phyloP scores from a whole-genome alignment of 2,797 vertebrate genomes.

The Acanthis flammea region DNA sequence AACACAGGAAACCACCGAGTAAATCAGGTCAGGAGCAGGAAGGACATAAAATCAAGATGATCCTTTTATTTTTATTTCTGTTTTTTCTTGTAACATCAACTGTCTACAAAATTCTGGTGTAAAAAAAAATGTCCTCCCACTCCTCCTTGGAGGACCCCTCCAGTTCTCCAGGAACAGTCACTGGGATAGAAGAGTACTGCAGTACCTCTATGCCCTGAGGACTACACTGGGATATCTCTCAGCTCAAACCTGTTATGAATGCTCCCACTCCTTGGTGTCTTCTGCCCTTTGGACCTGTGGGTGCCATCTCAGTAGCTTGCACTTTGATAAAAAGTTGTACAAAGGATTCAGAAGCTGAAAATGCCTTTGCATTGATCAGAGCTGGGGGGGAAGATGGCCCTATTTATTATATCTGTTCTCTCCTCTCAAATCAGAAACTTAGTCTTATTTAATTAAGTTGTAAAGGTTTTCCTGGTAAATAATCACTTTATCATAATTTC shows the following conservation, averaged over 20 bases:
- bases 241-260: neutral
- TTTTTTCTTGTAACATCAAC: neutral
- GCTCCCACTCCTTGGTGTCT: fast-evolving
- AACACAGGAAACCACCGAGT: neutral
- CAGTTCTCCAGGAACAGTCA: neutral
- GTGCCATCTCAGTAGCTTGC: fast-evolving
- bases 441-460: conserved; percentile 51
- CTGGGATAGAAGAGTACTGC: neutral
- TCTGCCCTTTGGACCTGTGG: neutral
- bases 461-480: conserved; percentile 56
- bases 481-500: conserved; percentile 69
- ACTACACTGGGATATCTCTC: neutral
- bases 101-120: neutral
- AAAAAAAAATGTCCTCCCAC: fast-evolving
- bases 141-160: neutral
- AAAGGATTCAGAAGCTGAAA: neutral
- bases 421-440: neutral
- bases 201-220: fast-evolving
- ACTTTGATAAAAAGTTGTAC: neutral
- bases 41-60: neutral
- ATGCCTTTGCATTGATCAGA: fast-evolving
- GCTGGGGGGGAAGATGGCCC: fast-evolving
- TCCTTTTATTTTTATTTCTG: fast-evolving
- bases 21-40: neutral
- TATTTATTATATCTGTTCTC: neutral